Evolutionary conservation across 2,797 vertebrate genomes (phyloP).

Genomic region (Sebastiscus albofasciatus): DNA sequence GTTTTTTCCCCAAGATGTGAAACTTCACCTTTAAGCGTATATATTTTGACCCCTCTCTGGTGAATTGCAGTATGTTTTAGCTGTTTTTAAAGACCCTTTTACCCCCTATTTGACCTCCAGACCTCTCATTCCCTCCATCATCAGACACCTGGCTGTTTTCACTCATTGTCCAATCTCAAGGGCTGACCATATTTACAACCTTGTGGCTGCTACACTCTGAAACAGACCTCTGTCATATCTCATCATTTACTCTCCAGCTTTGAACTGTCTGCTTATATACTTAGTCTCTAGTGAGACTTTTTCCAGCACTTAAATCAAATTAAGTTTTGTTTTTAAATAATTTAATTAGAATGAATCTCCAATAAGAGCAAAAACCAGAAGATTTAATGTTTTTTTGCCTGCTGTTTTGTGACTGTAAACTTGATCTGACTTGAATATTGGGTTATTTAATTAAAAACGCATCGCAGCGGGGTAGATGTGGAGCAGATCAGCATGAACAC

Average conservation of each 20-base stretch:
- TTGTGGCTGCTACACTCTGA: not conserved
- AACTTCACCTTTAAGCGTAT: not conserved
- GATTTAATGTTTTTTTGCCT: not conserved
- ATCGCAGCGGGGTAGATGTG: not conserved
- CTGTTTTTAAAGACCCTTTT: not conserved
- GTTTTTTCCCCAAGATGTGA: too few relatives aligned
- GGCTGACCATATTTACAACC: not conserved
- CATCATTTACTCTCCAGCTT: not conserved
- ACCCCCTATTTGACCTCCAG: not conserved
- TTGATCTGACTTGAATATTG: not conserved
- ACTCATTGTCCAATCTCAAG: constrained; percentile 5
- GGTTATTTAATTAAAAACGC: not conserved
- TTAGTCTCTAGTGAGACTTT: not conserved
- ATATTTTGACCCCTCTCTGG: not conserved
- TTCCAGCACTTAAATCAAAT: not conserved
- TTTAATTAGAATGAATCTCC: not conserved
- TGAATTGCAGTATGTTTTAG: not conserved
- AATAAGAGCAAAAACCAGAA: not conserved
- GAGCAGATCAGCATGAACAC: not conserved
- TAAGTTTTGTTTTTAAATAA: not conserved
- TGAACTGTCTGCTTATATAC: not conserved
- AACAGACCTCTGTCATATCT: not conserved
- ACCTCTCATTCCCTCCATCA: not conserved
- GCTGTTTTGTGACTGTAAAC: not conserved
- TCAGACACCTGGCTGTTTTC: not conserved